Conservation (phyloP, 1,140 invertebrate genomes). For the Whitmania pigra region DNA sequence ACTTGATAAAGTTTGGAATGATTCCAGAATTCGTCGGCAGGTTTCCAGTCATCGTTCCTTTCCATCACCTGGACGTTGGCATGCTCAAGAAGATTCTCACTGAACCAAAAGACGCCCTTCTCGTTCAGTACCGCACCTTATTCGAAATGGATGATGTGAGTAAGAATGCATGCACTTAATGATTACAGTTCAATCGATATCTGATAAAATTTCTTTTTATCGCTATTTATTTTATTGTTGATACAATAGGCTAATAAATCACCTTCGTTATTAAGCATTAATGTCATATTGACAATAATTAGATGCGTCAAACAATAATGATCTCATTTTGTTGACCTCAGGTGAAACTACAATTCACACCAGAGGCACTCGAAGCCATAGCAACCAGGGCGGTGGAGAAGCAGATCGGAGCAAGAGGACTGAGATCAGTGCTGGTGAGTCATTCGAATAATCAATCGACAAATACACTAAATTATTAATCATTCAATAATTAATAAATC, state of each 20-base stretch:
- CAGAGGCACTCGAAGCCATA: constrained; percentile 75
- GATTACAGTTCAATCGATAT: neutral
- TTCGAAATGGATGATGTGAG: constrained; percentile 61
- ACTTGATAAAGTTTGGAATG: constrained; percentile 83
- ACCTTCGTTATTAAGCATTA: neutral
- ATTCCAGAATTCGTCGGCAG: constrained; percentile 73
- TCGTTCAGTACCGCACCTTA: constrained; percentile 66
- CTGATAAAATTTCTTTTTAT: neutral
- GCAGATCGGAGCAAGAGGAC: constrained; percentile 86
- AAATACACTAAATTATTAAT: no score
- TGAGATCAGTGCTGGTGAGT: constrained; percentile 76
- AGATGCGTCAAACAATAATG: neutral
- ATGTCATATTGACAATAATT: neutral
- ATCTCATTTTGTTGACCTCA: constrained; percentile 37
- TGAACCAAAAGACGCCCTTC: constrained; percentile 86
- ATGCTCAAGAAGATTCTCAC: constrained; percentile 89
- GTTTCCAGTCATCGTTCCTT: constrained; percentile 79
- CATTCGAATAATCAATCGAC: no score
- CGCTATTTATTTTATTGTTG: no score
- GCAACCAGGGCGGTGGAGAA: constrained; percentile 77
- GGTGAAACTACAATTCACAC: constrained; percentile 75
- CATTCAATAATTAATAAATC: no score
- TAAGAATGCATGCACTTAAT: no score
- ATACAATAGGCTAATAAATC: neutral
- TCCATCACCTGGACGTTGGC: constrained; percentile 79